phyloP scores from a whole-genome alignment of 2,797 vertebrate genomes.

The Pogonophryne albipinna region DNA sequence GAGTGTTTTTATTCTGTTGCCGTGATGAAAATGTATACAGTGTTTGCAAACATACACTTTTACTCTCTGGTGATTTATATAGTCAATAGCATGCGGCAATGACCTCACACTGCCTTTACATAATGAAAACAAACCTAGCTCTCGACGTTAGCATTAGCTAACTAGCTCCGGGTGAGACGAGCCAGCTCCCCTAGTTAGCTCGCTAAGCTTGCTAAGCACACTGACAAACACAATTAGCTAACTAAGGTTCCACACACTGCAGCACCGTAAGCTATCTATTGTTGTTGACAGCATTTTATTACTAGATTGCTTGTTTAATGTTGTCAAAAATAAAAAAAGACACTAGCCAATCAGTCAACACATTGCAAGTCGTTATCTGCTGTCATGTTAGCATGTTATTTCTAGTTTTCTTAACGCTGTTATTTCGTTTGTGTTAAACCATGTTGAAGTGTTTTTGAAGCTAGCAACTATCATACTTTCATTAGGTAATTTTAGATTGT shows the following conservation, averaged over 20 bases:
- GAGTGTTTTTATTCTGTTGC: conserved; percentile 17
- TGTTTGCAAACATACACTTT: neutral
- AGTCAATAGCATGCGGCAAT: neutral
- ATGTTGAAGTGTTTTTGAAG: neutral
- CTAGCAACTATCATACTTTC: neutral
- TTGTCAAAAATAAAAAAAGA: neutral
- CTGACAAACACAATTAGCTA: conserved; percentile 13
- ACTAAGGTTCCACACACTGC: neutral
- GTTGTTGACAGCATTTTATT: neutral
- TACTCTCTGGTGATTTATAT: too few species aligned
- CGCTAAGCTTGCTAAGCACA: conserved; percentile 34
- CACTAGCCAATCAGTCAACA: neutral
- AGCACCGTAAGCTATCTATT: neutral
- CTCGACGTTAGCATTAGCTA: conserved; percentile 61
- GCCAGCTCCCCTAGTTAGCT: conserved; percentile 47
- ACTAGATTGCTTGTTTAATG: neutral
- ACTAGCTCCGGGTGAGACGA: conserved; percentile 55
- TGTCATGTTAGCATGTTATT: conserved; percentile 26
- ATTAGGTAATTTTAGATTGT: neutral
- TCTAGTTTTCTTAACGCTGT: conserved; percentile 15
- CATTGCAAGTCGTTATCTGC: conserved; percentile 12
- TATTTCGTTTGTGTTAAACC: neutral
- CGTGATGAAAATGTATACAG: neutral
- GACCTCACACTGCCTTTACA: neutral
- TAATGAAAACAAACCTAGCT: conserved; percentile 49